Conservation (phyloP, 1,140 invertebrate genomes). For the Hycleus cichorii region DNA sequence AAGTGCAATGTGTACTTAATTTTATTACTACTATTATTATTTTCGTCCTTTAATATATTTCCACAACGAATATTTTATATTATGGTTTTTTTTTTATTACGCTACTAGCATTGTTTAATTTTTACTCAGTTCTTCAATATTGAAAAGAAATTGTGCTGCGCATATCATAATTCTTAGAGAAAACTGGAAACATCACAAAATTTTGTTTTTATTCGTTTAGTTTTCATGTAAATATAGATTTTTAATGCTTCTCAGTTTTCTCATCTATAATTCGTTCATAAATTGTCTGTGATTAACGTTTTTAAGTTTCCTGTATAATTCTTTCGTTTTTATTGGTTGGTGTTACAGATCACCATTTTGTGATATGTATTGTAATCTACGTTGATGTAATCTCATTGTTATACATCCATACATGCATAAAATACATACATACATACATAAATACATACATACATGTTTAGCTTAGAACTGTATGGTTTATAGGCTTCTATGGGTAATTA, state of each 20-base stretch:
- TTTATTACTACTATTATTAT: not conserved
- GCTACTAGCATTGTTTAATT: not conserved
- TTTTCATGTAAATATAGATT: not conserved
- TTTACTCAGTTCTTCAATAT: too few species aligned
- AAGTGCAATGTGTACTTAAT: conserved; percentile 26
- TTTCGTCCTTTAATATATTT: conserved; percentile 12
- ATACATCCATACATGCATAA: not conserved
- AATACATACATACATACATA: not conserved
- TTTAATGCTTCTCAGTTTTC: conserved; percentile 13
- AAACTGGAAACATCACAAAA: conserved; percentile 8
- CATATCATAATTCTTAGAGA: conserved; percentile 11
- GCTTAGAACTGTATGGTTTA: conserved; percentile 25
- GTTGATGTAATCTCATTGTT: conserved; percentile 30
- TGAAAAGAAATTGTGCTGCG: not conserved
- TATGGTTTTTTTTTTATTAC: conserved; percentile 3
- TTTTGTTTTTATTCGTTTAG: not conserved
- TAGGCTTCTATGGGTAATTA: conserved; percentile 18
- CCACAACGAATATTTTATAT: conserved; percentile 12
- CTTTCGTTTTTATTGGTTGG: conserved; percentile 23
- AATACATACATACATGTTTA: conserved; percentile 22
- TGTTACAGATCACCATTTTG: conserved; percentile 31
- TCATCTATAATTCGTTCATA: conserved; percentile 23
- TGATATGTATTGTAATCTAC: conserved; percentile 35
- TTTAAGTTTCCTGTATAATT: conserved; percentile 19
- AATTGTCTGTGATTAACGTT: conserved; percentile 31